phyloP scores from a whole-genome alignment of 1,140 invertebrate genomes.

The Cydia amplana region DNA sequence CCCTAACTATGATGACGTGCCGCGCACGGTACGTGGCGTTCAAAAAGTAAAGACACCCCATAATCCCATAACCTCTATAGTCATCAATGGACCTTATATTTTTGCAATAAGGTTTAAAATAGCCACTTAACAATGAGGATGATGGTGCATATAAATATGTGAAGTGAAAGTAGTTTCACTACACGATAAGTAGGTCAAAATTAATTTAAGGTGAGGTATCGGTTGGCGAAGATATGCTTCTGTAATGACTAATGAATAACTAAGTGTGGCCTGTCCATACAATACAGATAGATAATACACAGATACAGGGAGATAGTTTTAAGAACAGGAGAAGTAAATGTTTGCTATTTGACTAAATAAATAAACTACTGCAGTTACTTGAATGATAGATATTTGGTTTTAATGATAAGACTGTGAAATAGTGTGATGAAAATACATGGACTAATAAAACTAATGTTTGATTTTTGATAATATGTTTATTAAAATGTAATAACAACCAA shows the following conservation, averaged over 20 bases:
- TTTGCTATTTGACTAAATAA: neutral
- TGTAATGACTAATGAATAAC: neutral
- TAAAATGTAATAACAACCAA: conserved; percentile 36
- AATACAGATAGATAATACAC: too few relatives aligned
- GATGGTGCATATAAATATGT: neutral
- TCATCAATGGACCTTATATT: too few relatives aligned
- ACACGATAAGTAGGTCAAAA: conserved; percentile 11
- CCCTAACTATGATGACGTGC: too few relatives aligned
- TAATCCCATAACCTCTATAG: too few relatives aligned
- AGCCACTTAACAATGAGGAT: neutral
- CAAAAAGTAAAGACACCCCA: too few relatives aligned
- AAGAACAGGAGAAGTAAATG: neutral
- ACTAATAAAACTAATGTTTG: neutral
- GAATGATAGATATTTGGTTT: neutral
- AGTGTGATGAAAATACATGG: conserved; percentile 12
- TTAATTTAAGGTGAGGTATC: conserved; percentile 4
- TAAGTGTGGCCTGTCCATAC: neutral
- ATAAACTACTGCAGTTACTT: neutral
- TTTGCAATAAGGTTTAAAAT: neutral
- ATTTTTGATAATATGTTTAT: conserved; percentile 29
- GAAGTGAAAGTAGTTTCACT: conserved; percentile 3
- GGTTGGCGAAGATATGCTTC: neutral
- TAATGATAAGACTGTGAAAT: neutral
- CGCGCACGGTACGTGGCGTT: too few relatives aligned
- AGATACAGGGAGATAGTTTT: neutral